Evolutionary conservation across 2,113 vertebrate genomes (phyloP).

Genomic region (Chaetops frenatus): DNA sequence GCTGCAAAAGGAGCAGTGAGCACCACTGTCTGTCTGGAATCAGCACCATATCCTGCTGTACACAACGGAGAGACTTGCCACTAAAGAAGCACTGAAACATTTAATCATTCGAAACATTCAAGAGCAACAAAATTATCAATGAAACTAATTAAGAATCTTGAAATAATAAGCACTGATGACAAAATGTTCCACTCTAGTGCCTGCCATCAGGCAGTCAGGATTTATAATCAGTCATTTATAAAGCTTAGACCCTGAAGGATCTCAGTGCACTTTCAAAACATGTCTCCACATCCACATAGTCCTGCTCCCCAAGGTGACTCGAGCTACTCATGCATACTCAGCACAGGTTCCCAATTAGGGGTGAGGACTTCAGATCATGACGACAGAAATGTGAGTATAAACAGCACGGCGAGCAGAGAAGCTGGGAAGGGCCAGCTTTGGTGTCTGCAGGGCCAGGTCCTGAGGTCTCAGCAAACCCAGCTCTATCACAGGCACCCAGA

Average conservation of each 20-base stretch:
- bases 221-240: constrained; percentile 24
- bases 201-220: constrained; percentile 37
- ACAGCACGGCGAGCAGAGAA: fast-evolving
- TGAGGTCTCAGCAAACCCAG: background rate
- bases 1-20: background rate
- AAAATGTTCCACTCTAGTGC: constrained; percentile 54
- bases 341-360: background rate
- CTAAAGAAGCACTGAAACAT: constrained; percentile 32
- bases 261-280: background rate
- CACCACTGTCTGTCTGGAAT: background rate
- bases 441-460: background rate
- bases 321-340: background rate
- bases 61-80: background rate
- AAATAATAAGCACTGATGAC: constrained; percentile 54
- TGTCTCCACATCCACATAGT: background rate
- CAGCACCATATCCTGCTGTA: background rate
- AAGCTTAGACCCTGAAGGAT: background rate
- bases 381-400: background rate
- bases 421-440: background rate
- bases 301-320: background rate
- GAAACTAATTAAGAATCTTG: constrained; percentile 62
- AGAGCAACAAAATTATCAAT: constrained; percentile 61
- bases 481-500: background rate
- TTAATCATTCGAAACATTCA: constrained; percentile 51
- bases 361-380: background rate